Evolutionary conservation across 2,888 invertebrate genomes (phyloP), one percentile per base, ranked within the genome.

Genomic region (Ommatoiulus sabulosus): DNA sequence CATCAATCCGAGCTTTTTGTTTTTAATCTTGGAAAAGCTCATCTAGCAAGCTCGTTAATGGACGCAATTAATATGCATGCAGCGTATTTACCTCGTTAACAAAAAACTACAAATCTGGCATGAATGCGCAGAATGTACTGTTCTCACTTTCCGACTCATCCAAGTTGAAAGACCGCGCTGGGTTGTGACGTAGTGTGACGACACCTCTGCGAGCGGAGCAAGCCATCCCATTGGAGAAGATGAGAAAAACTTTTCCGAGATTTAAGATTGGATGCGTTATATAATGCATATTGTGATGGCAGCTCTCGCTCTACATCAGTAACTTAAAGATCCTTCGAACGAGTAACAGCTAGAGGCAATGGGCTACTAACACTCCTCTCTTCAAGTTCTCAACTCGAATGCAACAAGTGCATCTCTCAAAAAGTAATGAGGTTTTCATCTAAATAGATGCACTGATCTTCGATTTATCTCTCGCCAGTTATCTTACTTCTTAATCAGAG

Each of bases 171-270:
- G 85, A 85, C 85, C 43, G 85, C 44, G 85, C 85, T 85, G 85
- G 35, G 43, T 8, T 43, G 6, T 85, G 85, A 85, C 85, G 85
- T 43, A n/a, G 15, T 15, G n/a, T 85, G 85, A 85, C 85, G 85
- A n/a, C 85, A 85, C 12, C 6, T 3, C 43, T 44, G 44, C 43
- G 3, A 17, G 85, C 12, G 5, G 35, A 8, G 43, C 20, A 43
- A 85, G 35, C 44, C 85, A 44, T 85, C 85, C n/a, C 85, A 85
- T 85, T 85, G 85, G 85, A 85, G 85, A 85, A 85, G 44, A 43
- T 85, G 17, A 43, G 44, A 85, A 44, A 85, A 63, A 63, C 63
- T 63, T 85, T 43, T 44, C n/a, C 44, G 35, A 85, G 85, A 85
- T 85, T 43, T 44, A 85, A 85, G 85, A 85, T 43, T 85, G 85